Evolutionary conservation across 2,113 vertebrate genomes (phyloP), one percentile per base, ranked within the genome.

Genomic region (Geothlypis trichas): DNA sequence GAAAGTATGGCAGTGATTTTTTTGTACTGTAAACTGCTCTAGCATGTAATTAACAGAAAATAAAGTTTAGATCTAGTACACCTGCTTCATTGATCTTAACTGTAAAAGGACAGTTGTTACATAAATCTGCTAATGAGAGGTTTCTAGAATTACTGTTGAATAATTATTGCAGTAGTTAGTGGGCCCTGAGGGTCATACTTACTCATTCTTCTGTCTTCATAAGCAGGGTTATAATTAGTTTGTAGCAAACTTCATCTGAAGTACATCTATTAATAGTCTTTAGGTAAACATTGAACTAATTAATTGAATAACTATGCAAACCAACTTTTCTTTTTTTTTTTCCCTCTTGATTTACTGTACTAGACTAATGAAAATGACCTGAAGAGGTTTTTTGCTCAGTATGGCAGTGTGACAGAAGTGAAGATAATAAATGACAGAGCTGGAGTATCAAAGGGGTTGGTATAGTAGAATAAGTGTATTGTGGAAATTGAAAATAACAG

Each of bases 371-470:
- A 99, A 97, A 97, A 90, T 93, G 98, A 99, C 89, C 98, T 99
- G 96, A 96, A 96, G 87, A 97, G 96, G 35, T 97, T 99, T 96
- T 99, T 99, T 98, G 98, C 98, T 77, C 98, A 98, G 39, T 98
- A 98, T 78, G 99, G 99, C 55, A 96, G 95, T 16, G 98, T 99
- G 46, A 99, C 98, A 97, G 98, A 99, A 96, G 99, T 99, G 97
- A 99, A 99, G 96, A 99, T 99, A 97, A 97, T 99, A 77, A 98
- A 96, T 74, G 98, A 99, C 97, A 98, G 98, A 97, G 96, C 97
- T 93, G 98, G 99, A 97, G 91, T 98, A 19, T 98, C 98, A 28
- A 99, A 98, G 95, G 98, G 99, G 99, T 99, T 97, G 90, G 98
- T 98, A 98, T 91, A 68, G 26, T 84, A 95, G 66, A 93, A 62